Evolutionary conservation across 2,888 invertebrate genomes (phyloP), one percentile per base, ranked within the genome.

Genomic region (Taenaris catops): DNA sequence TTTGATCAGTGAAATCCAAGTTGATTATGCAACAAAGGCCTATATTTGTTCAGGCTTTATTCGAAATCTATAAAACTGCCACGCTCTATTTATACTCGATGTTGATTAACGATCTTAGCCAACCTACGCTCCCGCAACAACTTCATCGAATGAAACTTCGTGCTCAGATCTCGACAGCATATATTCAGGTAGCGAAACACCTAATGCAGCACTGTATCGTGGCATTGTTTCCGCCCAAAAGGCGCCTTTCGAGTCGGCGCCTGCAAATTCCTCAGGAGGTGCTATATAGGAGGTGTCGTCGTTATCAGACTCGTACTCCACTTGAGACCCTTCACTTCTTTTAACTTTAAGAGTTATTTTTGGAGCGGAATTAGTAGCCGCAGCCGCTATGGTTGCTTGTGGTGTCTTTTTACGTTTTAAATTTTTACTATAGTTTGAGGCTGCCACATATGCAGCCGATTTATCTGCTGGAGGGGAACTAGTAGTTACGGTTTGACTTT

Each of bases 141-240:
- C 65, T 68, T 87, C 89, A 60, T 93, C 92, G 59, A 92, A 92
- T 39, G 90, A 88, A 54, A 80, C 80, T 72, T 93, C 93, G 50
- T 90, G 90, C 45, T 91, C 91, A 20, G 92, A 91, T 63, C 88
- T 89, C 38, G 89, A 84, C 34, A 92, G 61, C 92, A 93, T 93
- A 55, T 89, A 93, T 51, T 87, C 89, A 1, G 93, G 93, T 44
- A 93, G 66, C 17, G 90, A 88, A 7, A 91, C 87, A 8, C 91
- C 91, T 31, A 91, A 80, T 8, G 84, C 63, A 44, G 90, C 89
- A 52, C 92, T 92, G 57, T 90, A 92, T 18, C 88, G 80, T 1
- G 91, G 89, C 55, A 87, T 79, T 0, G 92, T 92, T 58, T 92
- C 92, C n/a, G 89, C 88, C 63, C 90, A 91, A 66, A 88, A 91